Evolutionary conservation across 2,113 vertebrate species (phyloP).

Genomic region (Marcusenius ussheri): DNA sequence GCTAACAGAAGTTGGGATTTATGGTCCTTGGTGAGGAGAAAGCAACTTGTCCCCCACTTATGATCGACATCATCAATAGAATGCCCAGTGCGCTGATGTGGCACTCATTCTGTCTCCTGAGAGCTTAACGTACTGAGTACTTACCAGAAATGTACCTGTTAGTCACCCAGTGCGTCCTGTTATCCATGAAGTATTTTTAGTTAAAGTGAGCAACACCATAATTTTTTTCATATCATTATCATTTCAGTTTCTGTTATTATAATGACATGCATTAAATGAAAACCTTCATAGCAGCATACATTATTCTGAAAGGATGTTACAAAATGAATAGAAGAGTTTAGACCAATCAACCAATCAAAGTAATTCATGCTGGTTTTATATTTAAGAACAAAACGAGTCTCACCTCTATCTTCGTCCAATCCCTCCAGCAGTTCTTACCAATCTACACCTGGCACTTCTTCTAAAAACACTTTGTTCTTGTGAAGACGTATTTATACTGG

Average conservation of each 20-base stretch:
- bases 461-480: neutral
- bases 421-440: neutral
- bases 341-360: neutral
- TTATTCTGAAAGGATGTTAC: neutral
- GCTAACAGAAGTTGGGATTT: neutral
- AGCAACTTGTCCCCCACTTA: neutral
- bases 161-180: neutral
- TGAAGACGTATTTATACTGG: neutral
- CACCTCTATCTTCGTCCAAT: neutral
- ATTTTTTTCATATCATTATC: neutral
- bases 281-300: neutral
- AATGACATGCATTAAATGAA: neutral
- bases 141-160: neutral
- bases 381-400: neutral
- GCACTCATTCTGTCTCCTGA: neutral
- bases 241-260: neutral
- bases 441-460: neutral
- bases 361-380: neutral
- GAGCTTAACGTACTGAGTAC: neutral
- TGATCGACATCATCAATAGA: neutral
- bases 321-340: neutral
- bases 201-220: neutral
- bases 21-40: neutral
- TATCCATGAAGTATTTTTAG: neutral
- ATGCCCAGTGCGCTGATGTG: neutral